Evolutionary conservation across 2,797 vertebrate species (phyloP), one percentile per base, ranked within the genome.

Genomic region (Microctenopoma steveboyesi): DNA sequence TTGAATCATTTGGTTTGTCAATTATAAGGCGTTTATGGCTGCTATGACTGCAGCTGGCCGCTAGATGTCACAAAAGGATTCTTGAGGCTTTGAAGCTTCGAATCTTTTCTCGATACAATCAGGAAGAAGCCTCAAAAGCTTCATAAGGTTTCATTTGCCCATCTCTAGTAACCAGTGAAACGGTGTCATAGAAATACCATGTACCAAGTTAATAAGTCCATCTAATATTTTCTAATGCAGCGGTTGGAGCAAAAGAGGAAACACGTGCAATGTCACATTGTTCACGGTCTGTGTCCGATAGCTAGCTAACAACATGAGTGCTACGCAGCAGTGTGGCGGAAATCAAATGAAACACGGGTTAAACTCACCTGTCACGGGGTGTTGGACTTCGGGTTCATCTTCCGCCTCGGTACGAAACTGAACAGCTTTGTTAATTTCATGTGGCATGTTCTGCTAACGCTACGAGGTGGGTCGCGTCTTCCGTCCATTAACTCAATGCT

Each of bases 221-320:
- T 25, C 28, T 4, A 1, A 15, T 15, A 1, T 53, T 25, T 5
- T 4, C 27, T 51, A 25, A 18, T 18, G 7, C 25, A 25, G 42
- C 15, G 3, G 25, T 1, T 50, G 15, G 4, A 40, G n/a, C 25
- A 8, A 5, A 47, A 54, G 22, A 25, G 46, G 70, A 53, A 73
- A 45, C 90, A 89, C 90, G 88, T 89, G 89, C 49, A 79, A 76
- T 47, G 68, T 64, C 76, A 78, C 67, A 37, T n/a, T 2, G 45
- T 58, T 28, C 45, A 11, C 55, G 28, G 42, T 46, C 3, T 40
- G 15, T 16, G 65, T 25, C 6, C 18, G 73, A 55, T 69, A 72
- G 47, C 62, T 50, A 46, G 65, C 69, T 51, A 68, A 55, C 58
- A 58, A 40, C 73, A 46, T 0, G 2, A 14, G 10, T 0, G 1